These are phyloP conservation scores for Pheosia tremula DNA, from an alignment of 2,888 invertebrate genomes.

Conservation along the genomic window DNA sequence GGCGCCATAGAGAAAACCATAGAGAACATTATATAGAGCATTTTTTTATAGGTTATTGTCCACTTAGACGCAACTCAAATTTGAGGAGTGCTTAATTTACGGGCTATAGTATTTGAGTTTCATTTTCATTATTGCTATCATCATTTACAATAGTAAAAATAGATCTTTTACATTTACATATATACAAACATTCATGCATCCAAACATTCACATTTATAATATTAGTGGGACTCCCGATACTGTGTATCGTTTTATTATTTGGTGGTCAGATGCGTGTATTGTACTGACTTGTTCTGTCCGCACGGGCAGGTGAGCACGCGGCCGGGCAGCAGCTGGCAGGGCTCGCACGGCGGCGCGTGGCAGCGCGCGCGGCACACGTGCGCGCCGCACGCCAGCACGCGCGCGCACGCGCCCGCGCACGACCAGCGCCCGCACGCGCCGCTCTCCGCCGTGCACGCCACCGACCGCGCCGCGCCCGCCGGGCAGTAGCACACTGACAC, in stretches of 20 bases:
- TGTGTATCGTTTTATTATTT: not conserved
- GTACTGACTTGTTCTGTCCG: conserved; percentile 60
- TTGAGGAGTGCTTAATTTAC: too few species aligned
- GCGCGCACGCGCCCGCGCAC: conserved; percentile 92
- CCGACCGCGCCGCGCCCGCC: conserved; percentile 51
- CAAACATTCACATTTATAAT: too few species aligned
- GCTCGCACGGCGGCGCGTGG: conserved; percentile 91
- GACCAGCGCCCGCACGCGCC: conserved; percentile 48
- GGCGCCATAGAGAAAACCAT: too few species aligned
- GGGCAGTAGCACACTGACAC: conserved; percentile 70
- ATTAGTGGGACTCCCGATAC: too few species aligned
- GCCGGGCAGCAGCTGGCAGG: conserved; percentile 82
- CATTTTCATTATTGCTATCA: too few species aligned
- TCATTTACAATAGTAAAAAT: too few species aligned
- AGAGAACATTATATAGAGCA: too few species aligned
- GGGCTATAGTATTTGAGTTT: too few species aligned
- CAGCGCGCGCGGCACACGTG: conserved; percentile 95
- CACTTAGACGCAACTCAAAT: too few species aligned
- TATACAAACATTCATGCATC: too few species aligned
- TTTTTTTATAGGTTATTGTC: too few species aligned
- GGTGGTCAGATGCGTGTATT: not conserved
- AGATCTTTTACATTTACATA: too few species aligned
- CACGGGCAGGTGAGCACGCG: conserved; percentile 67
- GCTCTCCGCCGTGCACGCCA: conserved; percentile 54
- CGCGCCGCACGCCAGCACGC: conserved; percentile 93